Evolutionary conservation across 2,797 vertebrate genomes (phyloP).

Genomic region (Macrochelys suwanniensis): DNA sequence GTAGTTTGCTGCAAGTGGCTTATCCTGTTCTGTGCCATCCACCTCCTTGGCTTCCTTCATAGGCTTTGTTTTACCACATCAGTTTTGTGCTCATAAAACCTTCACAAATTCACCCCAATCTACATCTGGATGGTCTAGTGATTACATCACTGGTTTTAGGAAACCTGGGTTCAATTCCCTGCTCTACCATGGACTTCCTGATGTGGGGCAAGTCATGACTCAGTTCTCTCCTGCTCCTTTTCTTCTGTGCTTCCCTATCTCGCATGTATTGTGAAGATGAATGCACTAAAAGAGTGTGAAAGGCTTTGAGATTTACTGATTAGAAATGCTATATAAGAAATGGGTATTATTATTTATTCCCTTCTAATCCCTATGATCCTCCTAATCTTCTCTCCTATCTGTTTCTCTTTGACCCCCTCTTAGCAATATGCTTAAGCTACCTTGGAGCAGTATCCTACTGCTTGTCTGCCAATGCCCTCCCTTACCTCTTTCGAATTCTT

Average conservation of each 20-base stretch:
- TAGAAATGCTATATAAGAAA: neutral
- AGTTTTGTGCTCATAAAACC: neutral
- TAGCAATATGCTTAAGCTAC: neutral
- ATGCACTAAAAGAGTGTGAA: neutral
- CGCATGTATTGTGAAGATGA: neutral
- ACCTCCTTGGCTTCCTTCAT: neutral
- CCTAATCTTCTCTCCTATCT: neutral
- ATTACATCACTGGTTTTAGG: neutral
- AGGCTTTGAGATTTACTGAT: neutral
- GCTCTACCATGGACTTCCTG: neutral
- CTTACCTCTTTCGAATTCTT: neutral
- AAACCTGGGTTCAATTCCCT: neutral
- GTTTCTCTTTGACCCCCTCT: neutral
- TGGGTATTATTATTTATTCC: neutral
- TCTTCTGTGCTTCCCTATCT: neutral
- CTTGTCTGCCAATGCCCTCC: neutral
- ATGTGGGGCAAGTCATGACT: neutral
- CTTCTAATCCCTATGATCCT: neutral
- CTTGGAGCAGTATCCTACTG: neutral
- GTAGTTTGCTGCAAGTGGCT: neutral
- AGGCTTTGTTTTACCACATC: neutral
- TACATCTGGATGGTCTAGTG: neutral
- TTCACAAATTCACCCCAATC: neutral
- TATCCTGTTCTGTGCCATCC: neutral
- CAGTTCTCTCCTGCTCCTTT: neutral